Evolutionary conservation across 2,797 vertebrate species (phyloP).

Genomic region (Periparus ater): DNA sequence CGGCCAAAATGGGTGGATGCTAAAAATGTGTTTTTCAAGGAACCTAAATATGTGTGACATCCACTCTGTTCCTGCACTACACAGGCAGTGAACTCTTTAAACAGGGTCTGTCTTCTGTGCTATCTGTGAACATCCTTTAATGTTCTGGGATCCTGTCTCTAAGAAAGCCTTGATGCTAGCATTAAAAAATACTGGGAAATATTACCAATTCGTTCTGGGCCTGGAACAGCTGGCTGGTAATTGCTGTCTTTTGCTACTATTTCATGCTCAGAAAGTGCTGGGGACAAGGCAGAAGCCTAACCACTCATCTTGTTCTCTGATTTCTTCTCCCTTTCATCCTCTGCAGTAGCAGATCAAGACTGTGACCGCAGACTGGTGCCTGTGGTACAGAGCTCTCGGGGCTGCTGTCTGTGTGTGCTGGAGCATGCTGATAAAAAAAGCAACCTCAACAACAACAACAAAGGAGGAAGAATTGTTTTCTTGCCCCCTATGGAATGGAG

Average conservation of each 20-base stretch:
- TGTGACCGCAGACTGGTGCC: slow-evolving; percentile 29
- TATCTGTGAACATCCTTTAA: neutral
- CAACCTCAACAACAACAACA: slow-evolving; percentile 26
- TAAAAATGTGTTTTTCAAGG: neutral
- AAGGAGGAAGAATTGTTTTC: slow-evolving; percentile 23
- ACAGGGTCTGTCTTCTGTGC: neutral
- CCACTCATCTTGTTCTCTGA: slow-evolving; percentile 23
- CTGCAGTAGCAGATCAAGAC: neutral
- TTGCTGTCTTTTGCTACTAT: neutral
- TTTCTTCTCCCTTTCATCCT: slow-evolving; percentile 27
- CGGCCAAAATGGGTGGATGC: neutral
- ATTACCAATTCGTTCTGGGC: neutral
- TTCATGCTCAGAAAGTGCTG: slow-evolving; percentile 5
- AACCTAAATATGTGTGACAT: neutral
- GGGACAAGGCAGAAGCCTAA: slow-evolving; percentile 7
- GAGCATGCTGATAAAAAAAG: slow-evolving; percentile 16
- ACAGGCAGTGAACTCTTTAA: neutral
- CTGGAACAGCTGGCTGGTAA: neutral
- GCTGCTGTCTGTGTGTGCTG: slow-evolving; percentile 26
- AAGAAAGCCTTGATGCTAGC: neutral
- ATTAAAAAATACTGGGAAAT: neutral
- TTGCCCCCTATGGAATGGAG: neutral
- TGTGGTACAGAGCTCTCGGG: neutral
- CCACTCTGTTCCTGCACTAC: accelerated
- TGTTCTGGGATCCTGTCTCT: neutral